Evolutionary conservation across 1,140 invertebrate genomes (phyloP).

Genomic region (Heliconius hermathena): DNA sequence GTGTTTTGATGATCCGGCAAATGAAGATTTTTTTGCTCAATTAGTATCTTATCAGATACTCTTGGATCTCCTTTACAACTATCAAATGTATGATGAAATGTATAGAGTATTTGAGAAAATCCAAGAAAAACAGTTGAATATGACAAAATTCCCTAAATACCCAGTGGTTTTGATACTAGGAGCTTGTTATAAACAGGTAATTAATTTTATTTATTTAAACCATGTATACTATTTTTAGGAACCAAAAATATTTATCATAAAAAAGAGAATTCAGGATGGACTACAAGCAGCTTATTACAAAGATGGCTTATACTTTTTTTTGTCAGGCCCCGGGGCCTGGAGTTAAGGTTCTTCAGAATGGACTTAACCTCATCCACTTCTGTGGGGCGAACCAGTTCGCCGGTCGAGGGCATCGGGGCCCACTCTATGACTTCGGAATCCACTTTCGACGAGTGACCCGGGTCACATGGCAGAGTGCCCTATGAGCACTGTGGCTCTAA

Average conservation of each 20-base stretch:
- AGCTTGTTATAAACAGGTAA: constrained; percentile 90
- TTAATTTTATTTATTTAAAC: background rate
- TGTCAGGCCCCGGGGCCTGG: too few species aligned
- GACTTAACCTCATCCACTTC: too few species aligned
- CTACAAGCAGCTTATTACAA: too few species aligned
- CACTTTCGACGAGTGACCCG: too few species aligned
- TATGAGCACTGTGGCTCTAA: background rate
- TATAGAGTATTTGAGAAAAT: constrained; percentile 85
- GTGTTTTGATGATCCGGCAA: constrained; percentile 84
- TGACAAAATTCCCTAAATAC: constrained; percentile 86
- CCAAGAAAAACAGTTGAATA: constrained; percentile 82
- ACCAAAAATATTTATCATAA: too few species aligned
- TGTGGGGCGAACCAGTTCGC: too few species aligned
- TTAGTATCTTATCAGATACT: constrained; percentile 86
- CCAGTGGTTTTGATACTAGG: constrained; percentile 85
- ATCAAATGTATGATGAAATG: constrained; percentile 87
- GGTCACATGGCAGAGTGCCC: too few species aligned
- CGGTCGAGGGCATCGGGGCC: background rate
- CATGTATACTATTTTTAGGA: too few species aligned
- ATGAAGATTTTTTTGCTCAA: constrained; percentile 88
- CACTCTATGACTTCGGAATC: too few species aligned
- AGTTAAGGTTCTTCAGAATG: too few species aligned
- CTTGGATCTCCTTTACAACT: constrained; percentile 87
- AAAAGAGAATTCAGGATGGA: too few species aligned
- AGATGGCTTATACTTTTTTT: too few species aligned